phyloP scores from a whole-genome alignment of 2,797 vertebrate genomes.

The Malacoraja senta region DNA sequence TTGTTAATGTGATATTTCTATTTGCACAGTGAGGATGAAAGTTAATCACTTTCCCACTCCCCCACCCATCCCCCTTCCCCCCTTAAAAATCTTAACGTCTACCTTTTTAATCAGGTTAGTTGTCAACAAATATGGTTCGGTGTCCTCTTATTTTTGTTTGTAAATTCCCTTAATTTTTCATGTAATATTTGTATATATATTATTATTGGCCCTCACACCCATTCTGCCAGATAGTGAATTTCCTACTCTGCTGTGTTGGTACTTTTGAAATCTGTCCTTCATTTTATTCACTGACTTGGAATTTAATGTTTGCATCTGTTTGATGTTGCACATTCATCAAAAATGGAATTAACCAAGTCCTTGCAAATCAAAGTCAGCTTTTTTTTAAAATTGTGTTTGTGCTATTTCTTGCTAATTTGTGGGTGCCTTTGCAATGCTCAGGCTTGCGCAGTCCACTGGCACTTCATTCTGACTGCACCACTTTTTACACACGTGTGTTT shows the following conservation, averaged over 20 bases:
- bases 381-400: not conserved
- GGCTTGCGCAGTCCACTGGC: not conserved
- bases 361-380: not conserved
- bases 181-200: not conserved
- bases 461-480: not conserved
- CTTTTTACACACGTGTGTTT: not conserved
- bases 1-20: not conserved
- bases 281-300: slow-evolving; percentile 4
- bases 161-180: not conserved
- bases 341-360: not conserved
- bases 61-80: not conserved
- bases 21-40: not conserved
- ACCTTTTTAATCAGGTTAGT: not conserved
- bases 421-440: not conserved
- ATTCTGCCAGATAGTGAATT: not conserved
- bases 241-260: not conserved
- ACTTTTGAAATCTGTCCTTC: not conserved
- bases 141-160: not conserved
- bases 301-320: not conserved
- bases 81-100: not conserved
- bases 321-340: not conserved
- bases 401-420: not conserved
- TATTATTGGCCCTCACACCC: not conserved
- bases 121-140: not conserved
- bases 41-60: not conserved